Evolutionary conservation across 2,888 invertebrate species (phyloP).

Genomic region (Caenorhabditis virilis): DNA sequence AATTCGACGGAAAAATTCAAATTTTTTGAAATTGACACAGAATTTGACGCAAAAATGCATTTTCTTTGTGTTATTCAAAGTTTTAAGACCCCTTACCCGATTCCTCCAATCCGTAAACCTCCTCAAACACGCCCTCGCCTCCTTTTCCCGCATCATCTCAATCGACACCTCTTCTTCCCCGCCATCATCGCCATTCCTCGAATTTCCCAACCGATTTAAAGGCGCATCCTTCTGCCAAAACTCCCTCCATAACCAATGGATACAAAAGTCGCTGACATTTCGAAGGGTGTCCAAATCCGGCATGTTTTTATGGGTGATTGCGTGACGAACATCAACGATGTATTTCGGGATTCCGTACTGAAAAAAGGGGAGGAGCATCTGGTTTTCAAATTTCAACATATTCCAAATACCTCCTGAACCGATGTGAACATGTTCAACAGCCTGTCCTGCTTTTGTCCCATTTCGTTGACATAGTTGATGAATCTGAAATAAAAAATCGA

Average conservation of each 20-base stretch:
- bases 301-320: slow-evolving; percentile 78
- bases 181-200: slow-evolving; percentile 18
- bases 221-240: slow-evolving; percentile 22
- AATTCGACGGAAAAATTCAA: too few relatives aligned
- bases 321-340: slow-evolving; percentile 81
- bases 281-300: slow-evolving; percentile 76
- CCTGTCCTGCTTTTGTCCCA: slow-evolving; percentile 51
- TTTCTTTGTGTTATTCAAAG: too few relatives aligned
- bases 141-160: background rate
- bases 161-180: background rate
- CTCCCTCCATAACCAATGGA: slow-evolving; percentile 76
- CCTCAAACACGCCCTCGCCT: background rate
- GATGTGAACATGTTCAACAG: slow-evolving; percentile 12
- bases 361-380: slow-evolving; percentile 68
- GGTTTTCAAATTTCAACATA: background rate
- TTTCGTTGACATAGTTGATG: slow-evolving; percentile 69
- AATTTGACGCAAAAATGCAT: too few relatives aligned
- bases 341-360: slow-evolving; percentile 79
- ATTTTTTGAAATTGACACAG: too few relatives aligned
- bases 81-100: too few relatives aligned
- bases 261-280: slow-evolving; percentile 75
- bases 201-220: background rate
- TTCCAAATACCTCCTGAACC: background rate
- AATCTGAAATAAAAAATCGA: slow-evolving; percentile 58
- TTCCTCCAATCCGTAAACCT: background rate